Conservation (phyloP, 2,113 vertebrate genomes). For the Sitta europaea region DNA sequence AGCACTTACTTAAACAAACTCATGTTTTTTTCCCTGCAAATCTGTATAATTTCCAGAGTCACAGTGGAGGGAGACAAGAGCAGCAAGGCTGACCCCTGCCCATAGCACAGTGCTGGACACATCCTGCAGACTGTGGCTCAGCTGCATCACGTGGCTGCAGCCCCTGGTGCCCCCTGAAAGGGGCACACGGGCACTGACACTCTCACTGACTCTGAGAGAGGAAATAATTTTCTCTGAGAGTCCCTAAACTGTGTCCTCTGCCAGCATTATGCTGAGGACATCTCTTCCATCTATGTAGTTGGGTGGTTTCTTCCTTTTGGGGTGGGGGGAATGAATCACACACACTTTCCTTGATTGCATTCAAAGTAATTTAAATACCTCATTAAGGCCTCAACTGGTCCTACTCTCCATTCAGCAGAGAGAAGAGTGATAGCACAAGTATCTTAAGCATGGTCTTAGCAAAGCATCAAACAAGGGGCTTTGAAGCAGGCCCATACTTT, state of each 20-base stretch:
- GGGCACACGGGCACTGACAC: accelerated
- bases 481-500: background rate
- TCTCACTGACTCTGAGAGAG: background rate
- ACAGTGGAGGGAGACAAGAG: background rate
- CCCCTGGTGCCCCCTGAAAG: background rate
- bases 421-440: background rate
- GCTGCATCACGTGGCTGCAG: background rate
- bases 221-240: background rate
- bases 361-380: background rate
- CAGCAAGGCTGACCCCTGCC: accelerated
- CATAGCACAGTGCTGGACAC: accelerated
- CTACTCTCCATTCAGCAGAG: background rate
- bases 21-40: background rate
- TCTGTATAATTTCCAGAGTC: background rate
- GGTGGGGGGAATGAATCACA: accelerated
- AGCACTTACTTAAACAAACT: background rate
- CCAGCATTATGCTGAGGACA: background rate
- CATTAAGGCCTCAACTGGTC: background rate
- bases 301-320: background rate
- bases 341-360: background rate
- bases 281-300: background rate
- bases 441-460: background rate
- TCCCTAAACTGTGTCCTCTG: background rate
- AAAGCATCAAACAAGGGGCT: background rate
- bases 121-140: background rate